Conservation (phyloP, 2,888 invertebrate species). For the Cephus pygmeus region DNA sequence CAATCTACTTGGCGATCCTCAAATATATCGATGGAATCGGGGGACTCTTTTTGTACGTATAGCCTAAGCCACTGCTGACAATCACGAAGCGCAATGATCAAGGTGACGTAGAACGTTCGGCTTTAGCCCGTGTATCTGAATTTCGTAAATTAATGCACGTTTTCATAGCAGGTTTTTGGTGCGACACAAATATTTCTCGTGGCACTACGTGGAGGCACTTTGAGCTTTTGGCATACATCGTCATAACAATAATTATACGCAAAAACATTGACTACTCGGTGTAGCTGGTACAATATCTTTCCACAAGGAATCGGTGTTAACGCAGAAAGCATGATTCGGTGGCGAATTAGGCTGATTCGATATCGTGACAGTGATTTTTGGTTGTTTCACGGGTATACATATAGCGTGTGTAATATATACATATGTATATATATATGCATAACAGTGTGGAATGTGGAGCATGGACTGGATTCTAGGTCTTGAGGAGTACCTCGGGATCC, state of each 20-base stretch:
- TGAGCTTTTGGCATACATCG: neutral
- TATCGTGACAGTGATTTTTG: neutral
- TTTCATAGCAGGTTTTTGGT: too few species aligned
- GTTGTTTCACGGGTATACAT: neutral
- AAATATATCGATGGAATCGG: neutral
- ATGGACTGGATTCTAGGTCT: neutral
- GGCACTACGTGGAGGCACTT: too few species aligned
- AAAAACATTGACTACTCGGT: neutral
- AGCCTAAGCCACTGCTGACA: too few species aligned
- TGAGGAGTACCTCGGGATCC: conserved; percentile 62
- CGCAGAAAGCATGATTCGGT: neutral
- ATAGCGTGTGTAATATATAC: neutral
- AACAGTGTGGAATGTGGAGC: neutral
- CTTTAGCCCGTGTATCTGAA: neutral
- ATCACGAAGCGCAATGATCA: neutral
- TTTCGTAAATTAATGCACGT: neutral
- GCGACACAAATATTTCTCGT: too few species aligned
- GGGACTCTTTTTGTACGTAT: too few species aligned
- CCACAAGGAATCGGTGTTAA: neutral
- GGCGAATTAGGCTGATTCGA: neutral
- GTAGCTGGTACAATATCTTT: neutral
- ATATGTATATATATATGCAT: neutral
- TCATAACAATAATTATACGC: neutral
- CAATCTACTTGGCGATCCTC: neutral
- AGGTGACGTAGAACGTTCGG: neutral